Evolutionary conservation across 1,140 invertebrate genomes (phyloP).

Genomic region (Scaptomyza graminum): DNA sequence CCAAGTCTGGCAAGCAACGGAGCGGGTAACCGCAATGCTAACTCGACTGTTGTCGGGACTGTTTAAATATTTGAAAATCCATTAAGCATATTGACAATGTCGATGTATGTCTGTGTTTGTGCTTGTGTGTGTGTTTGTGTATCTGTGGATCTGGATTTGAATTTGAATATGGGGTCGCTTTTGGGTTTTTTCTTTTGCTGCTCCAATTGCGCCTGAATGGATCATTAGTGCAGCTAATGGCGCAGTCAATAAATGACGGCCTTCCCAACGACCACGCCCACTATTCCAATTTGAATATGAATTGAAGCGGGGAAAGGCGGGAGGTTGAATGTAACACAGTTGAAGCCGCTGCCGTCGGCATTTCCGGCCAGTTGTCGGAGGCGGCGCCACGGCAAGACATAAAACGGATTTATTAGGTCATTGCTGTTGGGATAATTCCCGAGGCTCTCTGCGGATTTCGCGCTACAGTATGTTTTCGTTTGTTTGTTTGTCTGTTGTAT

Average conservation of each 20-base stretch:
- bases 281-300: constrained; percentile 77
- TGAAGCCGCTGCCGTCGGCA: constrained; percentile 54
- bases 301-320: constrained; percentile 38
- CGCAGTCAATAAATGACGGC: constrained; percentile 74
- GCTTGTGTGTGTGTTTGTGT: constrained; percentile 6
- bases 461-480: constrained; percentile 1
- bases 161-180: constrained; percentile 60
- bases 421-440: constrained; percentile 34
- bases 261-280: constrained; percentile 52
- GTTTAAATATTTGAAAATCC: constrained; percentile 83
- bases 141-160: constrained; percentile 35
- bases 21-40: constrained; percentile 45
- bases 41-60: constrained; percentile 50
- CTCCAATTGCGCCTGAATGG: constrained; percentile 65
- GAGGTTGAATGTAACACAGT: constrained; percentile 18
- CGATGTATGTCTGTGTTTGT: constrained; percentile 51
- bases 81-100: constrained; percentile 82
- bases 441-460: neutral
- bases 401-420: constrained; percentile 80
- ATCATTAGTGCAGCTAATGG: constrained; percentile 82
- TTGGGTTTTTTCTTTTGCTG: constrained; percentile 29
- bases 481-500: constrained; percentile 4
- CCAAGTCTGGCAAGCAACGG: neutral
- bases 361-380: constrained; percentile 56
- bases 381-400: constrained; percentile 75